Conservation (phyloP, 2,888 invertebrate species). For the Diaprepes abbreviatus region DNA sequence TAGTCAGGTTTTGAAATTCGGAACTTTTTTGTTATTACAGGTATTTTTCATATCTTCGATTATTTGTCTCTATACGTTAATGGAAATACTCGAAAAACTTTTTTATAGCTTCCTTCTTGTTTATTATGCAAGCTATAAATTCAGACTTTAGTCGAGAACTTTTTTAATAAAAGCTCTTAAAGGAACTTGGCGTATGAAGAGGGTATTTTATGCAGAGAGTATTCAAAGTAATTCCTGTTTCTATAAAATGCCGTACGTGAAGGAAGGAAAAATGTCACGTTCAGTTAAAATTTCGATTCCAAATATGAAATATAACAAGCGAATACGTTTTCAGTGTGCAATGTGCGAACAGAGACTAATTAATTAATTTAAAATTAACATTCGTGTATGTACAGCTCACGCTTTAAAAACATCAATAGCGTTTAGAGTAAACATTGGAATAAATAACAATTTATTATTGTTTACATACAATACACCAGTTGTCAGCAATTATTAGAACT, state of each 20-base stretch:
- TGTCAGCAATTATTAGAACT: neutral
- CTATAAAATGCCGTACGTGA: neutral
- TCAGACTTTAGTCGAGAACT: neutral
- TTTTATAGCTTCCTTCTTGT: neutral
- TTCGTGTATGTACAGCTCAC: neutral
- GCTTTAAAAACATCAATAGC: conserved; percentile 1
- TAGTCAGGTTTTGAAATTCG: too few species aligned
- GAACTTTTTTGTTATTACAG: too few species aligned
- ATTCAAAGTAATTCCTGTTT: conserved; percentile 1
- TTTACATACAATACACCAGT: conserved; percentile 6
- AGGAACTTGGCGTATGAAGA: neutral
- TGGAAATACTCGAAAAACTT: neutral
- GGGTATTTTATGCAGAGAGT: conserved; percentile 1
- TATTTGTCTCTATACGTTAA: too few species aligned
- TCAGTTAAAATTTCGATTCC: neutral
- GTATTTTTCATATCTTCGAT: too few species aligned
- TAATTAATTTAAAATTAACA: conserved; percentile 1
- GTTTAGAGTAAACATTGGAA: neutral
- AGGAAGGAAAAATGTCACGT: neutral
- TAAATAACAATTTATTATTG: neutral
- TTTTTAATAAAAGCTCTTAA: conserved; percentile 10
- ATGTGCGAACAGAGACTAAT: neutral
- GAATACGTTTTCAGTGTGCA: neutral
- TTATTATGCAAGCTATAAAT: conserved; percentile 8
- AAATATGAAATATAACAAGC: conserved; percentile 1